Evolutionary conservation across 2,888 invertebrate species (phyloP).

Genomic region (Idaea dimidiata): DNA sequence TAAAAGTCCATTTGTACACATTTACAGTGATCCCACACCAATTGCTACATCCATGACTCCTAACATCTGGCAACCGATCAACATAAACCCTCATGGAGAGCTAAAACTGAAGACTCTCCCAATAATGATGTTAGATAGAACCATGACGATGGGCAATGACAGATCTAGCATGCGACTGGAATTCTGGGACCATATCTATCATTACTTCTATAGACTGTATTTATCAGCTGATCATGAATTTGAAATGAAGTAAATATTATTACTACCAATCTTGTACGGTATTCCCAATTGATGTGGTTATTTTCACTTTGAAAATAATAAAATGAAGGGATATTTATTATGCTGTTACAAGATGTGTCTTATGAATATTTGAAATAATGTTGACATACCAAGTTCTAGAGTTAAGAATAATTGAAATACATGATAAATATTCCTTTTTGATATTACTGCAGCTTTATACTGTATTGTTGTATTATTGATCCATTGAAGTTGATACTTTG

Average conservation of each 20-base stretch:
- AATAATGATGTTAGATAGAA: conserved; percentile 39
- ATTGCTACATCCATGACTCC: conserved; percentile 53
- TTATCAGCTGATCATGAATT: conserved; percentile 7
- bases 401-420: no score
- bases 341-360: no score
- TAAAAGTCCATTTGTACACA: neutral
- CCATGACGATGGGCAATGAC: conserved; percentile 34
- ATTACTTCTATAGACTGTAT: conserved; percentile 50
- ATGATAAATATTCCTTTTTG: no score
- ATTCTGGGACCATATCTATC: conserved; percentile 66
- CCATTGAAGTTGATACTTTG: no score
- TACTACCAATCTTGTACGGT: neutral
- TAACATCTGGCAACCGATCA: conserved; percentile 56
- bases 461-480: no score
- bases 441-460: no score
- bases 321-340: no score
- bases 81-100: conserved; percentile 22
- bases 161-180: conserved; percentile 39
- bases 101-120: conserved; percentile 38
- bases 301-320: no score
- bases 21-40: conserved; percentile 67
- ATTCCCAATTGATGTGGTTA: no score
- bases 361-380: no score
- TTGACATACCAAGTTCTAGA: no score
- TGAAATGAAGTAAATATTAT: neutral